These are phyloP conservation scores for Oceanodroma leucorhoa DNA, from an alignment of 2,797 vertebrate genomes.

Conservation along the genomic window DNA sequence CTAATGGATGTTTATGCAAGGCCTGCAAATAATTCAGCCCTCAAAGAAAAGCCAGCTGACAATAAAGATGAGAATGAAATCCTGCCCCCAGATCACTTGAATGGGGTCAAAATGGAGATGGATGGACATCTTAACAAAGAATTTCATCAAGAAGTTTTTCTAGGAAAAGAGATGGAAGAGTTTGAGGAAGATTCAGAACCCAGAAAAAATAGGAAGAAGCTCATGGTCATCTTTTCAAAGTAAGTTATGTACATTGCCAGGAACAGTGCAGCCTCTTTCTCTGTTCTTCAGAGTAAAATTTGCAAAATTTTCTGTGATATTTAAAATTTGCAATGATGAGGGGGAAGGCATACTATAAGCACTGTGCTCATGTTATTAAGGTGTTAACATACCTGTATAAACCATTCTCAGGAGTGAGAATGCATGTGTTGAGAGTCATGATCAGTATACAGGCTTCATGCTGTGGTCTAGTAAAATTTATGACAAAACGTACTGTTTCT, in stretches of 20 bases:
- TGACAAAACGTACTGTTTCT: background rate
- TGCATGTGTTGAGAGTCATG: background rate
- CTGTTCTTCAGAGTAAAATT: background rate
- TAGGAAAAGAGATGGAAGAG: conserved; percentile 91
- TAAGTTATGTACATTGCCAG: conserved; percentile 59
- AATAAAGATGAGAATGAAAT: conserved; percentile 89
- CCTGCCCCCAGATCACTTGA: conserved; percentile 92
- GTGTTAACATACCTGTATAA: background rate
- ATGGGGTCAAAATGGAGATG: conserved; percentile 92
- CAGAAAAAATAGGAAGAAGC: conserved; percentile 87
- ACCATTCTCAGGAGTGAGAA: background rate
- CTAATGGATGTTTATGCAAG: conserved; percentile 78
- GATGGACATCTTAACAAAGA: conserved; percentile 95
- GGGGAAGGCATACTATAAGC: background rate
- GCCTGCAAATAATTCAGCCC: conserved; percentile 88
- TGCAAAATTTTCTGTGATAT: accelerated
- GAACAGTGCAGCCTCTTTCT: background rate
- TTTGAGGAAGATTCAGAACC: conserved; percentile 94
- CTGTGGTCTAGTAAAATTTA: background rate
- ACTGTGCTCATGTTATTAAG: background rate
- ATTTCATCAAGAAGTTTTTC: conserved; percentile 95
- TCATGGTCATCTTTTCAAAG: conserved; percentile 92
- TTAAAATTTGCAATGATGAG: background rate
- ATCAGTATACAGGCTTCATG: background rate
- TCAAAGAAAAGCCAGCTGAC: conserved; percentile 77